A percentile compares a stretch with the other conserved stretches of the same genome.
These are phyloP conservation scores for Drosophila eohydei DNA, from an alignment of 2,888 invertebrate genomes.

Conservation along the genomic window DNA sequence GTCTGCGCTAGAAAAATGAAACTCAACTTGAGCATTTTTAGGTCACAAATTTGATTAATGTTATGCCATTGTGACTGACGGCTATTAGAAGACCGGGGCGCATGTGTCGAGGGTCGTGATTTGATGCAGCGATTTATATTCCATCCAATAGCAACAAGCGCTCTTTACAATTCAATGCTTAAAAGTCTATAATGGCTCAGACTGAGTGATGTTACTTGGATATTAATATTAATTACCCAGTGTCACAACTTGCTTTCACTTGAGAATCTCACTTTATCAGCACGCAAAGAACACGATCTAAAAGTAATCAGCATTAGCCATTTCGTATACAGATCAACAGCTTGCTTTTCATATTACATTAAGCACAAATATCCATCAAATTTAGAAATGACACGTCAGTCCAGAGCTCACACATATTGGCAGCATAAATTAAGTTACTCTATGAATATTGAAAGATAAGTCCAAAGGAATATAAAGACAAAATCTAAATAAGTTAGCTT, in stretches of 20 bases:
- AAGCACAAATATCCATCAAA: no score
- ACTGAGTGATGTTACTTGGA: conserved; percentile 10
- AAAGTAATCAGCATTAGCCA: background rate
- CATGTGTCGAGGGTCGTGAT: conserved; percentile 62
- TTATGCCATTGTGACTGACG: conserved; percentile 68
- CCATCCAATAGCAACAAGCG: conserved; percentile 67
- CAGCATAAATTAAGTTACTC: no score
- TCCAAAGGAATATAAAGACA: no score
- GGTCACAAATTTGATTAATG: conserved; percentile 76
- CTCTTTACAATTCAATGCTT: conserved; percentile 28
- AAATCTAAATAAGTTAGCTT: background rate
- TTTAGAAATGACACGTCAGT: no score
- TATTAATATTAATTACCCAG: conserved; percentile 55
- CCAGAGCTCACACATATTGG: no score
- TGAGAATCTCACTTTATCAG: background rate
- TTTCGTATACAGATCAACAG: background rate
- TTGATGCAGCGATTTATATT: conserved; percentile 70
- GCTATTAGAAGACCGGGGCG: conserved; percentile 55
- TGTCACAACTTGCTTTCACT: background rate
- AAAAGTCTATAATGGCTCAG: conserved; percentile 43
- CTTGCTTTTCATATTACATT: background rate
- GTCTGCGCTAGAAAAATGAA: conserved; percentile 65
- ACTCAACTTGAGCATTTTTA: conserved; percentile 70
- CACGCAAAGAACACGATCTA: background rate
- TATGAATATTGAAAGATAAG: no score